Evolutionary conservation across 2,888 invertebrate species (phyloP), one percentile per base, ranked within the genome.

Genomic region (Eretmocerus hayati): DNA sequence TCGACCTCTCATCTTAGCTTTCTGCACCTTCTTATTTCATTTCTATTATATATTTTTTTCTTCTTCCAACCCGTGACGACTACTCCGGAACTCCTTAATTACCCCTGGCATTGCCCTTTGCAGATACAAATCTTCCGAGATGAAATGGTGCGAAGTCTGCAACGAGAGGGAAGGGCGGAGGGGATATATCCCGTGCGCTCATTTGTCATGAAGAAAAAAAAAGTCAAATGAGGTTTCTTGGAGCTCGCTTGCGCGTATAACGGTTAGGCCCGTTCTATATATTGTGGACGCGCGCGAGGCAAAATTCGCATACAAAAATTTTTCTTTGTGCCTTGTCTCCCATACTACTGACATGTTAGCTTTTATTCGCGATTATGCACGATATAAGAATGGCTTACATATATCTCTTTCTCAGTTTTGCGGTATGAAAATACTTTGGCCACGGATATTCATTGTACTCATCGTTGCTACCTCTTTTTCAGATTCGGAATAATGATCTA

Each of bases 1-100:
- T 32, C 19, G 19, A 26, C 11, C 23, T 38, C 31, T 38, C 4
- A n/a, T 22, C 42, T 31, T 23, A 4, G 9, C 23, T 32, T 35
- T 31, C 26, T 16, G 22, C 31, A n/a, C 2, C 19, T 33, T 37
- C 16, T 38, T 31, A 18, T 26, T 22, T n/a, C 16, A 6, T 5
- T 4, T 2, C 19, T 35, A 31, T 35, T 45, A 42, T 19, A 13
- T 33, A 15, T 39, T 40, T 33, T 11, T 35, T 33, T 4, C 38
- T 42, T 44, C 37, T 38, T 32, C n/a, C 37, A 4, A 30, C 13
- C 13, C 30, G 8, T 8, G 8, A 9, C 30, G 13, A n/a, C 18
- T 35, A 8, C 16, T 16, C 48, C 42, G 52, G 52, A 52, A 45
- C 46, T 45, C 18, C 42, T 42, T 52, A 52, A 52, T 52, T 48